Base-by-base conservation (phyloP, 2,888 invertebrate genomes). In the Acanthosoma haemorrhoidale region DNA sequence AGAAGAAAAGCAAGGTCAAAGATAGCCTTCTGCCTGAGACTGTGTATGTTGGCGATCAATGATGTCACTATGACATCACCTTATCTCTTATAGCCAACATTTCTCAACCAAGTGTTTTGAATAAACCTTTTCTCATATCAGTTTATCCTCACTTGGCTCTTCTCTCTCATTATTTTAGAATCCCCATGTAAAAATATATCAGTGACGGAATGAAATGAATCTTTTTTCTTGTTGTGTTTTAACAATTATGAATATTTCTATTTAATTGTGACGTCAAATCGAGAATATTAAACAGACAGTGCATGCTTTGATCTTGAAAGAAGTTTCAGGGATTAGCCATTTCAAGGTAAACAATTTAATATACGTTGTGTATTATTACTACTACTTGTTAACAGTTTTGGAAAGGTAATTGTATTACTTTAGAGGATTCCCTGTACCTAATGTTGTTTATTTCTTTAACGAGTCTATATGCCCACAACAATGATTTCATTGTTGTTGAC, bases 1-100 rank as follows among this genome's bases (percentile, higher is more conserved):
- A 32, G 34, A 63, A 63, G 38, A 38, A 15, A 63, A 39, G 63
- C 74, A 74, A 74, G 74, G 74, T 74, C 74, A 74, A 66, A 66
- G 63, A 32, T 70, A 71, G 73, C 73, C 73, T 74, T 58, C 69
- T 70, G 74, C 74, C 72, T 70, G 69, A 68, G 38, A 39, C 36
- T 41, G 36, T 36, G 61, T 63, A 41, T 63, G 72, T 74, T 72
- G 71, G 73, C 71, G 73, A 73, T 74, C 73, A 73, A 73, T 74
- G 74, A 74, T 73, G 73, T 74, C 74, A 74, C 72, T 61, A 70
- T 74, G 74, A 74, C 73, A 73, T 74, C 74, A 75, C 70, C 72
- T 71, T 66, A 66, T 76, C 75, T 75, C 73, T 73, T 67, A 18
- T 63, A 63, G 51, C 51, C 63, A 51, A 69, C 58, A 68, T 67